Conservation (phyloP, 92 coral and sea anemone genomes). For the Palythoa heliodiscus region DNA sequence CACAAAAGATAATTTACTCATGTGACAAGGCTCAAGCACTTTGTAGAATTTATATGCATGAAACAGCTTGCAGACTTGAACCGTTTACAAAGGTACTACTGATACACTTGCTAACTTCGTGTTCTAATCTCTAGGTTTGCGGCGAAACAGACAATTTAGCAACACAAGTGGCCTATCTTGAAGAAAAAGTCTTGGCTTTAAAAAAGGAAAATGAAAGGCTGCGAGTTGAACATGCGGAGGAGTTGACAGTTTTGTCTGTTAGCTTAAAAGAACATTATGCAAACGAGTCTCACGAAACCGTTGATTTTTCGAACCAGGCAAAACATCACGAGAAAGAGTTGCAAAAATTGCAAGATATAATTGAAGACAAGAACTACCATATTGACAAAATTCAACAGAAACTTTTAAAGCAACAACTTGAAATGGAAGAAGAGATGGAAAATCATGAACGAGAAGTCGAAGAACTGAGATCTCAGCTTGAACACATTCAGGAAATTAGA, state of each 20-base stretch:
- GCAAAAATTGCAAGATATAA: slow-evolving; percentile 67
- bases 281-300: slow-evolving; percentile 42
- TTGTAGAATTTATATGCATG: slow-evolving; percentile 19
- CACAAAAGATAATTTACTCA: slow-evolving; percentile 24
- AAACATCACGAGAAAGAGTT: slow-evolving; percentile 72
- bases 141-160: slow-evolving; percentile 65
- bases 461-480: slow-evolving; percentile 65
- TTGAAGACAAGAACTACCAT: slow-evolving; percentile 83
- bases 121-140: slow-evolving; percentile 49
- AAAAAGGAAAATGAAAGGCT: slow-evolving; percentile 64
- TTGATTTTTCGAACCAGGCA: slow-evolving; percentile 48
- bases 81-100: neutral
- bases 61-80: neutral
- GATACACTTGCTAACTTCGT: neutral
- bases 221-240: slow-evolving; percentile 76
- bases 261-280: slow-evolving; percentile 78
- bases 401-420: slow-evolving; percentile 77
- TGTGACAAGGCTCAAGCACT: slow-evolving; percentile 25
- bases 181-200: slow-evolving; percentile 62
- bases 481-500: slow-evolving; percentile 51
- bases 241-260: slow-evolving; percentile 73
- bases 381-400: slow-evolving; percentile 79
- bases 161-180: slow-evolving; percentile 54
- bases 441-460: slow-evolving; percentile 83
- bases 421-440: slow-evolving; percentile 79